Evolutionary conservation across 2,113 vertebrate species (phyloP).

Genomic region (Bubalus kerabau): DNA sequence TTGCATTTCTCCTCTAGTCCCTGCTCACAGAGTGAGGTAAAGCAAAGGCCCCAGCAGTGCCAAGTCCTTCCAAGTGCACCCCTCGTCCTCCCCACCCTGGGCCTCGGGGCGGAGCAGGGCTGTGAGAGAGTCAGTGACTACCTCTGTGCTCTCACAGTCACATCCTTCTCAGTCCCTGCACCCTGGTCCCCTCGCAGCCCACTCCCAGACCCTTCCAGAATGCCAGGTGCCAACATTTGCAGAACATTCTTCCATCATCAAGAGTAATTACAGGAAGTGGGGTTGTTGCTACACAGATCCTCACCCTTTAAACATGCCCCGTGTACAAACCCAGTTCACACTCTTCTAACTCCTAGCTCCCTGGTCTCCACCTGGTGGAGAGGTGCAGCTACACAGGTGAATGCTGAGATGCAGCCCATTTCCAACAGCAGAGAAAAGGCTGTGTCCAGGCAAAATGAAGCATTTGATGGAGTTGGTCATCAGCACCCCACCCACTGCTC

Average conservation of each 20-base stretch:
- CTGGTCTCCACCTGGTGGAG: not conserved
- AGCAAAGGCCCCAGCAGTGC: too few relatives aligned
- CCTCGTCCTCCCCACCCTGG: too few relatives aligned
- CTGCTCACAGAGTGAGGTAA: too few relatives aligned
- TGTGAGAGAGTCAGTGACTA: too few relatives aligned
- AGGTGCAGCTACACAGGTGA: not conserved
- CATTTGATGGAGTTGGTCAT: not conserved
- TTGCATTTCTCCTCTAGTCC: too few relatives aligned
- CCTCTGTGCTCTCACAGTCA: not conserved
- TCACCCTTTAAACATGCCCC: fast-evolving
- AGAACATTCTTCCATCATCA: not conserved
- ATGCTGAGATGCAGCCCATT: too few relatives aligned
- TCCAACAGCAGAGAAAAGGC: not conserved
- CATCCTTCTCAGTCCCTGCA: not conserved
- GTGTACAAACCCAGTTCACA: not conserved
- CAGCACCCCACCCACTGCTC: not conserved
- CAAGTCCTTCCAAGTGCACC: too few relatives aligned
- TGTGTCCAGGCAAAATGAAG: not conserved
- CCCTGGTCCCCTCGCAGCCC: not conserved
- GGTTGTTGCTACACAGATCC: not conserved
- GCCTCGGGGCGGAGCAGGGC: too few relatives aligned
- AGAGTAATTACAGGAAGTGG: not conserved
- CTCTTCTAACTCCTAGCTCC: not conserved
- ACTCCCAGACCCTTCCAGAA: not conserved
- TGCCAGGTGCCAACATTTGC: not conserved